Base-by-base conservation (phyloP, 2,797 vertebrate species). In the Eurystomus glaucurus region DNA sequence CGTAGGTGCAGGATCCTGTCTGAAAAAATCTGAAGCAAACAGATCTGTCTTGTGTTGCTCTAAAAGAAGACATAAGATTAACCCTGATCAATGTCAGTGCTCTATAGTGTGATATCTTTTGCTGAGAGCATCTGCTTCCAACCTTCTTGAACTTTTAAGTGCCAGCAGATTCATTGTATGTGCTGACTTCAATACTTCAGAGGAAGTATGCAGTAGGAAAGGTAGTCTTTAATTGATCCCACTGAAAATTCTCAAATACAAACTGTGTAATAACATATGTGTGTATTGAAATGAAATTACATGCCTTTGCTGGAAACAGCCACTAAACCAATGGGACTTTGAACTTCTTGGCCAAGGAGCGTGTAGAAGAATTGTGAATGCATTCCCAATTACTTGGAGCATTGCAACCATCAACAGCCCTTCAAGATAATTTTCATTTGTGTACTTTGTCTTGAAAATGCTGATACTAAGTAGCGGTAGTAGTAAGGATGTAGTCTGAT, bases 281-380 rank as follows among this genome's bases (percentile, higher is more conserved):
- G 20, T 77, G 10, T 50, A 84, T 51, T 95, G 71, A 94, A 94
- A 93, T 88, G 43, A 96, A 97, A 88, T 90, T 4, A 80, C 72
- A 33, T 91, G 23, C 22, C n/a, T 76, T 69, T 84, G 35, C 54
- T 95, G 61, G 77, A 95, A 95, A 11, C 50, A 95, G 65, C 79
- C 52, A 69, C 51, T 83, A 85, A 94, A 75, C 45, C 54, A 70
- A 68, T 7, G 46, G 48, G 77, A 55, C 41, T 76, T 75, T 1
- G 23, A 95, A 60, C 54, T 62, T 94, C 39, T 35, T 65, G 60
- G 57, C 58, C 62, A 82, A 92, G 37, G 37, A 82, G 45, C 11
- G 5, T 58, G 41, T 88, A 68, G 84, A 65, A 61, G 60, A 60
- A 50, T 57, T 81, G 21, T 91, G 14, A 77, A 61, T 28, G 39